Evolutionary conservation across 2,797 vertebrate species (phyloP), one percentile per base, ranked within the genome.

Genomic region (Sardinella longiceps): DNA sequence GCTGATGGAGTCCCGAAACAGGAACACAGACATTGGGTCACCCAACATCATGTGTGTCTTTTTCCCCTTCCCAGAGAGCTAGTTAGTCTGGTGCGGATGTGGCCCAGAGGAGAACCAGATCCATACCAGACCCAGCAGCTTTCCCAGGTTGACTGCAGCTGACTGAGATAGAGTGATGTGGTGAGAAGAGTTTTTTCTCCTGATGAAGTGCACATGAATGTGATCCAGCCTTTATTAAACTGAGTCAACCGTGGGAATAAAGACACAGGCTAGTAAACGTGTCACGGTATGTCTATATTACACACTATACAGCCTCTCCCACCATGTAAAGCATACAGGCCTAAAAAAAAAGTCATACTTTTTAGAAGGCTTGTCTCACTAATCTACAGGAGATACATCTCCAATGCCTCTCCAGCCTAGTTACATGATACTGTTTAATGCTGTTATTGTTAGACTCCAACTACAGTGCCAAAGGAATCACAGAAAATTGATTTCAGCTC

Each of bases 401-500:
- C 89, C 88, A 84, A 85, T 45, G 88, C 86, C 89, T 89, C 90
- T 90, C 88, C 92, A 90, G 93, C 90, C 91, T 87, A 51, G 86
- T 89, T 89, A 93, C 91, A 91, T 86, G 86, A 92, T 90, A 82
- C 89, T 92, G 83, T 91, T 93, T 90, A 88, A 89, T 90, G 89
- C 87, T 91, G 90, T 93, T 92, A 89, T 90, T 86, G 87, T 89
- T 91, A 91, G 88, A 87, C 60, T 89, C 63, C 28, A 82, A 89
- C 88, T 87, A 90, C 88, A 85, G 88, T 89, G 88, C 89, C 85
- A 87, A 87, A 85, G 85, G 82, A 90, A 90, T 90, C 80, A 90
- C 90, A 91, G 90, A 93, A 92, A 94, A 92, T 92, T 80, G 87
- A 90, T 92, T 92, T 88, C 84, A 89, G 86, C 88, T 91, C 90